Evolutionary conservation across 53 echinoderm and acorn worm genomes (phyloP).

Genomic region (Astropecten irregularis): DNA sequence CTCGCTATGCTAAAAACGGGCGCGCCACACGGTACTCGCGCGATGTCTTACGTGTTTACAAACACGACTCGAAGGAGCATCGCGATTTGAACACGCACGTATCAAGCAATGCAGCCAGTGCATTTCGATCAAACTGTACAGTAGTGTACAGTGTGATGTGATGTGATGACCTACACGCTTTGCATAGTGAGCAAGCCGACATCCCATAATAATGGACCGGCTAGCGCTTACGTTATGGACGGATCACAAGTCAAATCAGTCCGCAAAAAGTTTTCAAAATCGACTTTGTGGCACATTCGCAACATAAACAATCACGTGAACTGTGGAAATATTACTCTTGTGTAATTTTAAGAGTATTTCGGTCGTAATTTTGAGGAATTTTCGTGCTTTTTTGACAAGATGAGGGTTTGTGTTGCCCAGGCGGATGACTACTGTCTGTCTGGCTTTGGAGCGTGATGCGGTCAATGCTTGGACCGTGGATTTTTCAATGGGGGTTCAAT

Average conservation of each 20-base stretch:
- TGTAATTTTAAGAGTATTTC: too few species aligned
- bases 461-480: slow-evolving; percentile 60
- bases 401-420: neutral
- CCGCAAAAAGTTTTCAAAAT: slow-evolving; percentile 41
- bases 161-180: neutral
- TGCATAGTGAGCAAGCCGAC: neutral
- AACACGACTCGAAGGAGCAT: neutral
- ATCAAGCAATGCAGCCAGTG: too few species aligned
- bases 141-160: too few species aligned
- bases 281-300: neutral
- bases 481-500: slow-evolving; percentile 49
- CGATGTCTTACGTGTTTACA: slow-evolving; percentile 37
- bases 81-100: neutral
- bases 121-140: too few species aligned
- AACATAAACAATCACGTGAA: neutral
- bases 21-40: too few species aligned
- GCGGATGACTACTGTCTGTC: slow-evolving; percentile 53
- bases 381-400: neutral
- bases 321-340: neutral
- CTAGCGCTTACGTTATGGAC: slow-evolving; percentile 50
- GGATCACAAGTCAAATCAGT: slow-evolving; percentile 17
- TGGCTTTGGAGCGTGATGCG: slow-evolving; percentile 36
- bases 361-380: too few species aligned
- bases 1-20: too few species aligned
- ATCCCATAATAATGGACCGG: slow-evolving; percentile 44